Conservation (phyloP, 1,140 invertebrate genomes). For the Drosophila subpulchrella region DNA sequence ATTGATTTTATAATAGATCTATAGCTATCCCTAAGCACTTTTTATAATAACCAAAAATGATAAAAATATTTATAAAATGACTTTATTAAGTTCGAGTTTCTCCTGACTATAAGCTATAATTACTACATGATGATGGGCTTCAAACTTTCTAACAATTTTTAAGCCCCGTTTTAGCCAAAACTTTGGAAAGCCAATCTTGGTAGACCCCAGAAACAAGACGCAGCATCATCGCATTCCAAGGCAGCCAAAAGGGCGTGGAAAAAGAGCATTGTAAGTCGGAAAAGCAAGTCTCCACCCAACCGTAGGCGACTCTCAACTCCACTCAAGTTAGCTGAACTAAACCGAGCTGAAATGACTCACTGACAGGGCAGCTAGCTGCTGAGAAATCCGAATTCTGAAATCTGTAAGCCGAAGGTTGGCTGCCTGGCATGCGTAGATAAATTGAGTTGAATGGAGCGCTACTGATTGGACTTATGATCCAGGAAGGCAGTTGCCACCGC, state of each 20-base stretch:
- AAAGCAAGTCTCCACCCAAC: constrained; percentile 22
- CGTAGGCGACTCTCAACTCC: constrained; percentile 10
- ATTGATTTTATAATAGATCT: neutral
- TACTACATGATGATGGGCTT: constrained; percentile 2
- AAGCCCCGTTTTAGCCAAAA: neutral
- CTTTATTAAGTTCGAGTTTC: constrained; percentile 1
- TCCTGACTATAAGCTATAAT: neutral
- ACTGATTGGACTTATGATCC: constrained; percentile 64
- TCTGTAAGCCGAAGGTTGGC: constrained; percentile 38
- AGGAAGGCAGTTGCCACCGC: neutral
- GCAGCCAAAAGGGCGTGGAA: constrained; percentile 24
- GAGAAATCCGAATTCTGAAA: constrained; percentile 33
- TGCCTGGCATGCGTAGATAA: constrained; percentile 74
- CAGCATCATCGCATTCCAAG: constrained; percentile 19
- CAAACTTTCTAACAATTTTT: constrained; percentile 6
- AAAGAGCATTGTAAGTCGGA: constrained; percentile 26
- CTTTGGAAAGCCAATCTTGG: constrained; percentile 4
- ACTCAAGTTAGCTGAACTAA: constrained; percentile 49
- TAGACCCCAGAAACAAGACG: constrained; percentile 2
- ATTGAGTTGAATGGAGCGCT: constrained; percentile 73
- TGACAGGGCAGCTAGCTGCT: constrained; percentile 17
- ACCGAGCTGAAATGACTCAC: constrained; percentile 53
- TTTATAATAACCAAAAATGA: neutral
- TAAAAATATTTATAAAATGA: neutral
- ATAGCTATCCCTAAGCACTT: neutral